These are phyloP conservation scores for Ceratina australensis DNA, from an alignment of 1,140 invertebrate species.

Conservation along the genomic window DNA sequence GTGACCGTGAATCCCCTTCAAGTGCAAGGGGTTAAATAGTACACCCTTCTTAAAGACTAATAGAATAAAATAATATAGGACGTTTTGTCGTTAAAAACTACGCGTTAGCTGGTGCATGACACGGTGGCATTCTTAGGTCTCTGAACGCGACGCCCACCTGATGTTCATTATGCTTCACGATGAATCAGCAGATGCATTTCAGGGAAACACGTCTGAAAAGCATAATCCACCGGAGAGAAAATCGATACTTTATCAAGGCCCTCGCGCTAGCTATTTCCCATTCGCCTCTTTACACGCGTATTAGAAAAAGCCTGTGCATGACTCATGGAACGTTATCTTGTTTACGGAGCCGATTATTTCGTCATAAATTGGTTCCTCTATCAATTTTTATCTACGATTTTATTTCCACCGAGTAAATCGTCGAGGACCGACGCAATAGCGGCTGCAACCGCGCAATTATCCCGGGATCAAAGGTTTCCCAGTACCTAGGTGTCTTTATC, in stretches of 20 bases:
- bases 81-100: no score
- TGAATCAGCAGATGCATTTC: conserved; percentile 34
- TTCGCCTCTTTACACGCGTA: neutral
- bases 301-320: conserved; percentile 20
- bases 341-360: conserved; percentile 26
- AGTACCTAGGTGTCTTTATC: conserved; percentile 41
- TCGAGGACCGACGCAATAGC: neutral
- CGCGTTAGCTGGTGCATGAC: no score
- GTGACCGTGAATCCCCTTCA: no score
- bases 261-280: conserved; percentile 43
- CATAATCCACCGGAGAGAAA: neutral
- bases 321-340: conserved; percentile 46
- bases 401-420: neutral
- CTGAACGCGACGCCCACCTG: neutral
- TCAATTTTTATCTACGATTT: neutral
- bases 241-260: conserved; percentile 36
- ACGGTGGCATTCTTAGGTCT: no score
- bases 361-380: neutral
- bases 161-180: neutral
- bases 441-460: conserved; percentile 17
- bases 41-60: no score
- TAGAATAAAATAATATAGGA: no score
- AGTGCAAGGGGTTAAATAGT: no score
- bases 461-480: conserved; percentile 20
- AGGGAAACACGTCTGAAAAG: conserved; percentile 1